Base-by-base conservation (phyloP, 2,888 invertebrate species). In the Hyles lineata region DNA sequence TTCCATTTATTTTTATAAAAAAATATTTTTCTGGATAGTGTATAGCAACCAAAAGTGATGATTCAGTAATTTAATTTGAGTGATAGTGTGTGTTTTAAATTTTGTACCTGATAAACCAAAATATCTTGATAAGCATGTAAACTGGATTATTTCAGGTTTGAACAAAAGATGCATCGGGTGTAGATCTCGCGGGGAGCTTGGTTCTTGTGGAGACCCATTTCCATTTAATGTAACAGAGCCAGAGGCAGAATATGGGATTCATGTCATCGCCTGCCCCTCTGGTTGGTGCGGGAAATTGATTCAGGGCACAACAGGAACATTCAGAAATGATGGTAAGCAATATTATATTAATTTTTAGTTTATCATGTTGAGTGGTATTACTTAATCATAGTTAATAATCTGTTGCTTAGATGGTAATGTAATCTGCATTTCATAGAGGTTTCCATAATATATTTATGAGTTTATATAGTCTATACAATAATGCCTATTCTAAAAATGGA, bases 271-370 rank as follows among this genome's bases (percentile, higher is more conserved):
- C 0, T 98, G 98, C 83, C 97, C 98, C 0, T 98, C 98, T 0
- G 98, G 98, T 59, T 98, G 98, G 98, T 98, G 98, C 85, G 98
- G 97, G 32, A 98, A 98, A 94, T 96, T 98, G 71, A 96, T 98
- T 58, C 98, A 98, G 89, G 97, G 97, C 74, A 96, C 96, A 11
- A 86, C 90, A 79, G 97, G 97, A 81, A 94, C 97, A 70, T 96
- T 97, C 79, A 96, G 97, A 86, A 96, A 96, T 86, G 97, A 98
- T 92, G 98, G 98, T 97, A 91, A 88, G 81, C 6, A 58, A 0
- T 50, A 21, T 19, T 21, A 43, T 2, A n/a, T 8, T 17, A 2
- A 9, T 17, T 23, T 43, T 21, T 58, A 9, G 4, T 23, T 23
- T 15, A 2, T 9, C 15, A 17, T 25, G 32, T 11, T 11, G 23